Conservation (phyloP, 2,888 invertebrate genomes). For the Heliconius aoede region DNA sequence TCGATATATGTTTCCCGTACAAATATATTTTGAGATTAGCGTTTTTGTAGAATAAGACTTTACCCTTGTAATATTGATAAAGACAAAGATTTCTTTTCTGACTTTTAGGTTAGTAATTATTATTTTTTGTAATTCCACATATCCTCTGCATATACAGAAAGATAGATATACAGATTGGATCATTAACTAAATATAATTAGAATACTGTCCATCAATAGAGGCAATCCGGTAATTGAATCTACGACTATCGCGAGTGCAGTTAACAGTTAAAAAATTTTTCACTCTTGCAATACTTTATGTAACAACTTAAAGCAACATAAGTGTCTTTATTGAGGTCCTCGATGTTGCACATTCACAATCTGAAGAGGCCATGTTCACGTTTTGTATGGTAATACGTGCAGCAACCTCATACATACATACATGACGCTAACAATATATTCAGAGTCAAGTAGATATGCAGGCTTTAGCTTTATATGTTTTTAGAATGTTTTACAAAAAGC, state of each 20-base stretch:
- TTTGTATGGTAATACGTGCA: slow-evolving; percentile 51
- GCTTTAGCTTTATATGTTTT: slow-evolving; percentile 32
- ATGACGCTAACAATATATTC: slow-evolving; percentile 48
- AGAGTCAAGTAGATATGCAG: slow-evolving; percentile 39
- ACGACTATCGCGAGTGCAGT: neutral
- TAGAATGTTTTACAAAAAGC: slow-evolving; percentile 10
- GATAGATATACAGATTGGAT: too few relatives aligned
- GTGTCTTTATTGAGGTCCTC: slow-evolving; percentile 35
- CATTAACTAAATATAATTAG: too few relatives aligned
- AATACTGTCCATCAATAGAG: neutral
- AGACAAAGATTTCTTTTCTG: too few relatives aligned
- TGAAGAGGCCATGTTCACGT: slow-evolving; percentile 46
- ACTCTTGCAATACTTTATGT: neutral
- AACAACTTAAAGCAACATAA: slow-evolving; percentile 9
- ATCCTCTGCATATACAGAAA: too few relatives aligned
- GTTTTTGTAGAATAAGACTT: too few relatives aligned
- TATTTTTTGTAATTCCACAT: too few relatives aligned
- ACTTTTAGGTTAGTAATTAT: too few relatives aligned
- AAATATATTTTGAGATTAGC: too few relatives aligned
- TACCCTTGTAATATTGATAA: too few relatives aligned
- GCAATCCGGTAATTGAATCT: neutral
- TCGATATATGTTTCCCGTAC: too few relatives aligned
- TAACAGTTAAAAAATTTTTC: too few relatives aligned
- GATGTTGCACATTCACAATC: slow-evolving; percentile 46
- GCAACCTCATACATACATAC: slow-evolving; percentile 52